Evolutionary conservation across 2,797 vertebrate genomes (phyloP), one percentile per base, ranked within the genome.

Genomic region (Mastacembelus armatus): DNA sequence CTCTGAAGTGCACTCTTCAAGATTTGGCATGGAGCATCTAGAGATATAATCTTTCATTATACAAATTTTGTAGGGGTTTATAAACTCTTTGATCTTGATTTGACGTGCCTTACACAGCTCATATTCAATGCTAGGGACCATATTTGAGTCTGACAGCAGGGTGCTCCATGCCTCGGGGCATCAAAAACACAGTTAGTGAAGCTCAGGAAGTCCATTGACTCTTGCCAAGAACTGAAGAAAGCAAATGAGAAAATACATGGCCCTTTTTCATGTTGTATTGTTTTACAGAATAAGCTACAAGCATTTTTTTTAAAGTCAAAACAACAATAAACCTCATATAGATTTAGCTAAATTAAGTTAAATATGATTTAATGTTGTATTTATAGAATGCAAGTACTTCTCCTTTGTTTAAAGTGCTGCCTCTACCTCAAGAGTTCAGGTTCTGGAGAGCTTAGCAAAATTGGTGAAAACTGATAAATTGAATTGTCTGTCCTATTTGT

Each of bases 1-100:
- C 71, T 84, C 57, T 85, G 72, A 84, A 78, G 70, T 84, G 59
- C 43, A 10, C 61, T 59, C 60, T 67, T 68, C 43, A 59, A 60
- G 38, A 76, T 74, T 81, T 71, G 73, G 54, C 71, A 76, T 1
- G 24, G 80, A 54, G 36, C 60, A 71, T 76, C 66, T 50, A 11
- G 27, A 71, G 85, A 87, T 83, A 71, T 50, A 40, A 84, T 88
- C 79, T 86, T 86, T 86, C 78, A 86, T 80, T 79, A 76, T 49
- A 66, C 64, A 78, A 62, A 79, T 76, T 78, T 78, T 77, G 63
- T 51, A 47, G 44, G 42, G 19, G 76, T 83, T 83, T 48, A 38
- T 18, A 57, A 75, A 69, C 33, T 60, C 65, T 88, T 85, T 88
- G 75, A 85, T 84, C 58, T 50, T 51, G 70, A 88, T 81, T 78